Evolutionary conservation across 1,140 invertebrate species (phyloP).

Genomic region (Drosophila serrata): DNA sequence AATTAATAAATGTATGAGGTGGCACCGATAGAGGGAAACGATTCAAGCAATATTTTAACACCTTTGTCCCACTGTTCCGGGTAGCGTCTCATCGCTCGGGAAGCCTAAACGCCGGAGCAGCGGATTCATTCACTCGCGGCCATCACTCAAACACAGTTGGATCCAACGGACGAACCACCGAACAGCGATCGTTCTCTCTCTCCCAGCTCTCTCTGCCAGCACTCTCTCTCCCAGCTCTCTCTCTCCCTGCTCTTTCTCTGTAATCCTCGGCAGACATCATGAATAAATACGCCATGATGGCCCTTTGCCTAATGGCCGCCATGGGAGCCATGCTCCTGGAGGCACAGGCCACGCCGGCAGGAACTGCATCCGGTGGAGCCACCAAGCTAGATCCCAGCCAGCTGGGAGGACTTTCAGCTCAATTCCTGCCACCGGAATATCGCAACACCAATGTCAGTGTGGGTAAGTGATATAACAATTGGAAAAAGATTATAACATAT

Average conservation of each 20-base stretch:
- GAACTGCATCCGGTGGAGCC: background rate
- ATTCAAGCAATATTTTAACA: background rate
- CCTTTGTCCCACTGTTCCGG: conserved; percentile 19
- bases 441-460: conserved; percentile 69
- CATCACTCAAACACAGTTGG: conserved; percentile 25
- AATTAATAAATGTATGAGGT: background rate
- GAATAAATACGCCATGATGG: conserved; percentile 64
- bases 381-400: conserved; percentile 42
- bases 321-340: conserved; percentile 62
- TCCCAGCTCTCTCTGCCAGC: background rate
- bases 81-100: conserved; percentile 2
- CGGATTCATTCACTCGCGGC: conserved; percentile 35
- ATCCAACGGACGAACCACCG: conserved; percentile 19
- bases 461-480: conserved; percentile 48
- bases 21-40: background rate
- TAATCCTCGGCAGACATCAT: conserved; percentile 42
- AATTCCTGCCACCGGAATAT: conserved; percentile 69
- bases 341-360: conserved; percentile 51
- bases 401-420: conserved; percentile 53
- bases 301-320: conserved; percentile 58
- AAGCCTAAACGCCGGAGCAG: conserved; percentile 1
- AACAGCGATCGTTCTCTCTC: background rate
- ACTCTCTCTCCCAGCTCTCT: background rate
- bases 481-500: no score
- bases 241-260: background rate